Evolutionary conservation across 2,888 invertebrate genomes (phyloP).

Genomic region (Platycheirus rosarum): DNA sequence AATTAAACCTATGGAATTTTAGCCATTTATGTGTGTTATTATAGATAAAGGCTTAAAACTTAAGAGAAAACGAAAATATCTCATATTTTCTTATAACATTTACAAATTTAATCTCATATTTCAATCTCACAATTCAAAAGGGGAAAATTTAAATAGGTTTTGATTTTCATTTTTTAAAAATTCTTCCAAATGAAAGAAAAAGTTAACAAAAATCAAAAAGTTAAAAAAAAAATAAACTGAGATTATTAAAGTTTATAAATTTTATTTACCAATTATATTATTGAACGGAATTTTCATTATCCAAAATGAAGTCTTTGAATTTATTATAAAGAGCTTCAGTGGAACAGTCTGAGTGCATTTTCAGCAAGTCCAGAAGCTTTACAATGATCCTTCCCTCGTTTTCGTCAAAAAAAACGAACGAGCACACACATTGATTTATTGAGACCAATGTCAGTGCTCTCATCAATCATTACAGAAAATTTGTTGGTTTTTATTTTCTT

Average conservation of each 20-base stretch:
- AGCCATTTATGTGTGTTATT: too few species aligned
- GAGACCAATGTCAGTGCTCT: conserved; percentile 26
- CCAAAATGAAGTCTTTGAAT: not conserved
- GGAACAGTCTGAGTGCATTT: not conserved
- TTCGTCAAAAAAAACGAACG: conserved; percentile 18
- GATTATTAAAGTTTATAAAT: not conserved
- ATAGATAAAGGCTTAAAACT: too few species aligned
- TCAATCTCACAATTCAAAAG: too few species aligned
- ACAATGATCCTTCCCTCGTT: not conserved
- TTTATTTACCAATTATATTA: not conserved
- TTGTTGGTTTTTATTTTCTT: conserved; percentile 15
- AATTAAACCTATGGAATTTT: too few species aligned
- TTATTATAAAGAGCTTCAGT: not conserved
- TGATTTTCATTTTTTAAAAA: too few species aligned
- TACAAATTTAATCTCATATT: too few species aligned
- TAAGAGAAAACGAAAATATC: too few species aligned
- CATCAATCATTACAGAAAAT: conserved; percentile 34
- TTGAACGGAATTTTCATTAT: not conserved
- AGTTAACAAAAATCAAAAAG: too few species aligned
- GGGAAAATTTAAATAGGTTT: too few species aligned
- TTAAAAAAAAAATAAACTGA: too few species aligned
- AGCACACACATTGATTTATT: conserved; percentile 22
- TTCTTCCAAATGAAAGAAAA: too few species aligned
- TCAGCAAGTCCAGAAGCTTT: conserved; percentile 1
- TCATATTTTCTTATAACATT: too few species aligned